A percentile compares a stretch with the other conserved stretches of the same genome.
Conservation (phyloP, 1,140 invertebrate species). For the Drosophila ohnishii region DNA sequence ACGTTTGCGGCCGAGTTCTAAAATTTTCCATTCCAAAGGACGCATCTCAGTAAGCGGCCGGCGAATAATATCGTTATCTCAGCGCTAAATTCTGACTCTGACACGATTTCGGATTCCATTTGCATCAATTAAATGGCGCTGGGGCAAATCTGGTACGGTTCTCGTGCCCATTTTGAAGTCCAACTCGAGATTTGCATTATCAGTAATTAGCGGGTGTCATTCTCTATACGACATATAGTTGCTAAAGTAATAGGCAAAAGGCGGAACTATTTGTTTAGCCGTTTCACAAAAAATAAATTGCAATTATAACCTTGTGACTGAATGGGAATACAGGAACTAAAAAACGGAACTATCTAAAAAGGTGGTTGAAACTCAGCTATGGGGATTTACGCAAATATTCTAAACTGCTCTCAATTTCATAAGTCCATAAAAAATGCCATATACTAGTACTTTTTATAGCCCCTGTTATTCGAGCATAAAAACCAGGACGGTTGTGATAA, state of each 20-base stretch:
- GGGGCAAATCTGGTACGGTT: constrained; percentile 29
- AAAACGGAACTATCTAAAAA: constrained; percentile 12
- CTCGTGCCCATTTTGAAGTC: constrained; percentile 50
- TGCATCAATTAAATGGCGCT: constrained; percentile 49
- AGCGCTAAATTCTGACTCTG: constrained; percentile 53
- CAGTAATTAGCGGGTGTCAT: constrained; percentile 15
- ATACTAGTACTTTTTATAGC: not conserved
- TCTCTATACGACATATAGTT: not conserved
- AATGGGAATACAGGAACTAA: constrained; percentile 22
- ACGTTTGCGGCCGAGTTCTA: constrained; percentile 39
- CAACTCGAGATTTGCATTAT: constrained; percentile 39
- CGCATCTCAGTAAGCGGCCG: constrained; percentile 29
- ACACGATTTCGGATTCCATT: constrained; percentile 55
- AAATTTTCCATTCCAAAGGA: constrained; percentile 70
- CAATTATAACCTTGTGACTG: constrained; percentile 8
- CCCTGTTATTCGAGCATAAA: constrained; percentile 5
- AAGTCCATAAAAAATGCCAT: not conserved
- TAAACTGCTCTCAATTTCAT: not conserved
- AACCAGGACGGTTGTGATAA: constrained; percentile 23
- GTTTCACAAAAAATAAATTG: not conserved
- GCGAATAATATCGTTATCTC: constrained; percentile 47
- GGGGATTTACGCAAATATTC: not conserved
- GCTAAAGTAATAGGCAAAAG: not conserved
- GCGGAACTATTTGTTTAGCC: constrained; percentile 13
- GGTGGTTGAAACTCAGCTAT: not conserved